Evolutionary conservation across 2,888 invertebrate species (phyloP).

Genomic region (Dryadula phaetusa): DNA sequence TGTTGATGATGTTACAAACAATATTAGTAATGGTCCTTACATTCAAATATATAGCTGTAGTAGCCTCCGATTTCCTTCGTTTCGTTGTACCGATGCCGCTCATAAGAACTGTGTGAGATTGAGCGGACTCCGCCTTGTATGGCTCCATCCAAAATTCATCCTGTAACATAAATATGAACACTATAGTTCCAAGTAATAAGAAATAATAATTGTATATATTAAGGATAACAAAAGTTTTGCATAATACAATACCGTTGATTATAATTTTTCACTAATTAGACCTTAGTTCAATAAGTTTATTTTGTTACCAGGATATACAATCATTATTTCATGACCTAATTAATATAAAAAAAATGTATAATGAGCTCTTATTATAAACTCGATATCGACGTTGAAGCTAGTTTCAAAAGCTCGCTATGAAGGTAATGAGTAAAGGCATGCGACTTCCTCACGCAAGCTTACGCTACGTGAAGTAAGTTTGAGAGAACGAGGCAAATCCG

Average conservation of each 20-base stretch:
- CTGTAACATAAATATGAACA: conserved; percentile 52
- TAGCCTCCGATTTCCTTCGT: conserved; percentile 65
- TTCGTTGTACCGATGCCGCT: conserved; percentile 69
- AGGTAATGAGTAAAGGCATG: conserved; percentile 32
- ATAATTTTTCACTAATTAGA: neutral
- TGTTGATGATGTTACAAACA: too few relatives aligned
- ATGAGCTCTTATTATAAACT: conserved; percentile 6
- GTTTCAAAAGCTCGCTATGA: conserved; percentile 23
- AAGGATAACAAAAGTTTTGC: too few relatives aligned
- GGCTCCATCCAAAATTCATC: conserved; percentile 80
- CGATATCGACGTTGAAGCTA: conserved; percentile 5
- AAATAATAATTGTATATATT: too few relatives aligned
- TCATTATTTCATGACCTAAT: conserved; percentile 12
- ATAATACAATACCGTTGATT: neutral
- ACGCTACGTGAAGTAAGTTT: conserved; percentile 14
- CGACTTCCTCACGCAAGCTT: conserved; percentile 35
- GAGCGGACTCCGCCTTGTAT: conserved; percentile 65
- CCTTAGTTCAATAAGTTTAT: neutral
- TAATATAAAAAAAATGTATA: conserved; percentile 9
- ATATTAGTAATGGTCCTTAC: conserved; percentile 54
- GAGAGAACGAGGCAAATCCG: conserved; percentile 21
- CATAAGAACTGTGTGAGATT: conserved; percentile 64
- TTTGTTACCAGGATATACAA: neutral
- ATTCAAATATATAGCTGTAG: conserved; percentile 76
- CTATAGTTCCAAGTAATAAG: neutral